Percentiles rank a stretch among this genome's conserved stretches.
Evolutionary conservation across 2,797 vertebrate genomes (phyloP).

Genomic region (Tenualosa thibaudeaui): DNA sequence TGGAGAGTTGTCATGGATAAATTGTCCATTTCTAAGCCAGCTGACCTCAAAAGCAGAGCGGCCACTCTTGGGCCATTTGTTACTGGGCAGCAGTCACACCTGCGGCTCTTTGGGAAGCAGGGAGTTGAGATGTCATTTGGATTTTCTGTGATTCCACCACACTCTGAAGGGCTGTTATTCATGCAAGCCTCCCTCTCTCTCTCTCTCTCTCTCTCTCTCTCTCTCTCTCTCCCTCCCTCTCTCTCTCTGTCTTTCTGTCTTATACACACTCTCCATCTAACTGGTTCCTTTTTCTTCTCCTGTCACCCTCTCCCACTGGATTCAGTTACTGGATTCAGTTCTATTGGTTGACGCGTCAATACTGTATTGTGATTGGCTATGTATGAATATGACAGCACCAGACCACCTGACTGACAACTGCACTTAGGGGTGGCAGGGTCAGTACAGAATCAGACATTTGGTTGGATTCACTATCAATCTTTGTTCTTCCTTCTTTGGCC

Average conservation of each 20-base stretch:
- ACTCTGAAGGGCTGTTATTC: background rate
- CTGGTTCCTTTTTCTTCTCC: background rate
- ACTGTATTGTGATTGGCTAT: background rate
- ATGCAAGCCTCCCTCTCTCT: background rate
- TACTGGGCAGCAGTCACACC: conserved; percentile 28
- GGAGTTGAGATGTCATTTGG: background rate
- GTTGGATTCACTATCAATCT: background rate
- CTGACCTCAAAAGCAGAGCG: conserved; percentile 34
- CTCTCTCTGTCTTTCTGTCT: background rate
- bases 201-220: background rate
- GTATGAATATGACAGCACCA: background rate
- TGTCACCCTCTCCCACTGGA: conserved; percentile 5
- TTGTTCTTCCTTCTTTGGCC: background rate
- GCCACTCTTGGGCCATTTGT: conserved; percentile 27
- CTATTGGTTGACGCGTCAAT: background rate
- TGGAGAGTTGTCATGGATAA: background rate
- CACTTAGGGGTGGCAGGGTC: background rate
- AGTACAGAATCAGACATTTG: background rate
- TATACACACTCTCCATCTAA: background rate
- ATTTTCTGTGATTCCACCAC: background rate
- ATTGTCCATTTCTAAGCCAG: conserved; percentile 16
- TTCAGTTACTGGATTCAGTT: background rate
- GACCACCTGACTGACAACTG: background rate
- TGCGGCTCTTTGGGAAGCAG: background rate
- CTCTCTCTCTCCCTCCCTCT: too few species aligned